A percentile compares a stretch with the other conserved stretches of the same genome.
These are phyloP conservation scores for Otis tarda DNA, from an alignment of 2,113 vertebrate species.

Conservation along the genomic window DNA sequence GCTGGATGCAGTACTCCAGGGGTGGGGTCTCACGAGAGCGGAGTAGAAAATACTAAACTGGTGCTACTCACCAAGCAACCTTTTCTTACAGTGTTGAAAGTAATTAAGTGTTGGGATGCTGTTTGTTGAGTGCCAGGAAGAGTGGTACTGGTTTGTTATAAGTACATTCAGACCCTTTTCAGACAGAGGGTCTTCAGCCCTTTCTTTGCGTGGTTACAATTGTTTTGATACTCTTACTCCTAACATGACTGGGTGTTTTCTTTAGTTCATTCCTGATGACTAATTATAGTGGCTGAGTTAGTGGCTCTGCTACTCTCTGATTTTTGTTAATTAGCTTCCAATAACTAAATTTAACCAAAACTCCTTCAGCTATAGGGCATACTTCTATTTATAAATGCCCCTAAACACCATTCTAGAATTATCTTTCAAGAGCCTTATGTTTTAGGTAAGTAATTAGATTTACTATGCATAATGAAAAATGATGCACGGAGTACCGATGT, in stretches of 20 bases:
- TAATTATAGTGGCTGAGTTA: not conserved
- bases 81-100: not conserved
- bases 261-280: not conserved
- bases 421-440: not conserved
- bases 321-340: slow-evolving; percentile 17
- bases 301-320: not conserved
- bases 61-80: not conserved
- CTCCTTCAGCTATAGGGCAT: not conserved
- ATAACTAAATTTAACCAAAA: slow-evolving; percentile 25
- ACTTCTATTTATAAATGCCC: slow-evolving; percentile 38
- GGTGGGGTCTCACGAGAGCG: no score
- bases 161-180: not conserved
- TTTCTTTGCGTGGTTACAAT: not conserved
- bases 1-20: no score
- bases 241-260: not conserved
- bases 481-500: not conserved
- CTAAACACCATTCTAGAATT: not conserved
- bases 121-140: not conserved
- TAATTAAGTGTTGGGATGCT: not conserved
- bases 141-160: not conserved
- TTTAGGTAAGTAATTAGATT: not conserved
- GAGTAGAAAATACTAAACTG: not conserved
- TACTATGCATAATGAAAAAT: not conserved
- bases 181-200: not conserved
- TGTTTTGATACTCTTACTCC: not conserved